phyloP scores from a whole-genome alignment of 2,888 invertebrate species.

The Amphimallon solstitiale region DNA sequence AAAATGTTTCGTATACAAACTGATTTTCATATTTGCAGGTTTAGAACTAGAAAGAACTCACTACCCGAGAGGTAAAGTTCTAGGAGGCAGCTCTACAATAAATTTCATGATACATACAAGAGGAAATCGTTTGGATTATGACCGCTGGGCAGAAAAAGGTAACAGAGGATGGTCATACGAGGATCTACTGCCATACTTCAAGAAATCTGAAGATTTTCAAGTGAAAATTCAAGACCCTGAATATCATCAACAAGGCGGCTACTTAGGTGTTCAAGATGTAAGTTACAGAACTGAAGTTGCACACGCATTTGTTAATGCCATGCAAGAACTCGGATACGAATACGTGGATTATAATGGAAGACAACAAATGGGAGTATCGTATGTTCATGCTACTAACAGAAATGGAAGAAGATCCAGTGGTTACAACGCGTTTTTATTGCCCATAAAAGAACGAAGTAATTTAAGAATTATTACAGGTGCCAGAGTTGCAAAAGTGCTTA shows the following conservation, averaged over 20 bases:
- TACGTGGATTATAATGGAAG: constrained; percentile 77
- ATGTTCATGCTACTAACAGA: constrained; percentile 70
- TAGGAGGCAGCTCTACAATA: too few species aligned
- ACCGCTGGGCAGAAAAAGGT: too few species aligned
- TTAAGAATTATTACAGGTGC: constrained; percentile 72
- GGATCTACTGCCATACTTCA: too few species aligned
- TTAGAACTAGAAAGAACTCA: too few species aligned
- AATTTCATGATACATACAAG: too few species aligned
- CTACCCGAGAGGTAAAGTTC: too few species aligned
- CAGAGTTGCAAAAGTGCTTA: constrained; percentile 73
- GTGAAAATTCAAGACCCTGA: constrained; percentile 60
- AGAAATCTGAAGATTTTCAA: constrained; percentile 69
- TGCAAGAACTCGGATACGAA: constrained; percentile 72
- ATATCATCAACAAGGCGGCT: constrained; percentile 67
- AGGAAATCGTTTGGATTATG: too few species aligned
- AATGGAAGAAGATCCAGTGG: constrained; percentile 73
- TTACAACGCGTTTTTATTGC: constrained; percentile 72
- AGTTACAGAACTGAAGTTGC: constrained; percentile 62
- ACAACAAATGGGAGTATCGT: constrained; percentile 69
- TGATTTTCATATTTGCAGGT: too few species aligned
- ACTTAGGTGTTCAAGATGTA: constrained; percentile 61
- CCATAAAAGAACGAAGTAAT: constrained; percentile 70
- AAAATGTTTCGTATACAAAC: too few species aligned
- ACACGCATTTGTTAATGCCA: constrained; percentile 70
- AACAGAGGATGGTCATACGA: too few species aligned